These are phyloP conservation scores for Peribatodes rhomboidaria DNA, from an alignment of 2,888 invertebrate species.

Conservation along the genomic window DNA sequence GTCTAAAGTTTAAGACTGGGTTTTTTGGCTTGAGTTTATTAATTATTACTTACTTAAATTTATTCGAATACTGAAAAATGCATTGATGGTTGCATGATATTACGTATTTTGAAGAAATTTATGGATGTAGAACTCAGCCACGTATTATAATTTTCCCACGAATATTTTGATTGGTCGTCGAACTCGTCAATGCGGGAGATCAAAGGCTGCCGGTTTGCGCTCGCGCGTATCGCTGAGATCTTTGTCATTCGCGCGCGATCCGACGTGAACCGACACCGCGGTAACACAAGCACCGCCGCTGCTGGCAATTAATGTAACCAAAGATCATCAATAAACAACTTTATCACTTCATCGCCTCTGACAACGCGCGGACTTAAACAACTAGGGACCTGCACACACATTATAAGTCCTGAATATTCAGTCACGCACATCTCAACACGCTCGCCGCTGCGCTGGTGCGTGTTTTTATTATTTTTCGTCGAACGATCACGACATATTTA, in stretches of 20 bases:
- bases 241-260: conserved; percentile 79
- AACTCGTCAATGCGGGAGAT: conserved; percentile 72
- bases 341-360: conserved; percentile 83
- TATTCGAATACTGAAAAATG: conserved; percentile 49
- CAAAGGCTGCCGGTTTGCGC: conserved; percentile 73
- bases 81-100: background rate
- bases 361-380: conserved; percentile 75
- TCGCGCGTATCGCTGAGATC: conserved; percentile 74
- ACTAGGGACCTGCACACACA: conserved; percentile 66
- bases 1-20: conserved; percentile 59
- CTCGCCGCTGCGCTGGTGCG: conserved; percentile 49
- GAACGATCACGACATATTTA: conserved; percentile 55
- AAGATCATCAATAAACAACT: conserved; percentile 85
- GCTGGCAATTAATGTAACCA: conserved; percentile 83
- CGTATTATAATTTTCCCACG: conserved; percentile 53
- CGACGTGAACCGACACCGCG: conserved; percentile 69
- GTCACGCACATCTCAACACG: conserved; percentile 77
- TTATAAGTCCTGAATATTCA: conserved; percentile 76
- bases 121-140: background rate
- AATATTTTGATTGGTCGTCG: conserved; percentile 80
- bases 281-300: conserved; percentile 68
- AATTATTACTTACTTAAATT: conserved; percentile 55
- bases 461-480: conserved; percentile 57
- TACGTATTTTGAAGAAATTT: no score
- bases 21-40: conserved; percentile 50